Conservation (phyloP, 2,113 vertebrate genomes). For the Hylia prasina region DNA sequence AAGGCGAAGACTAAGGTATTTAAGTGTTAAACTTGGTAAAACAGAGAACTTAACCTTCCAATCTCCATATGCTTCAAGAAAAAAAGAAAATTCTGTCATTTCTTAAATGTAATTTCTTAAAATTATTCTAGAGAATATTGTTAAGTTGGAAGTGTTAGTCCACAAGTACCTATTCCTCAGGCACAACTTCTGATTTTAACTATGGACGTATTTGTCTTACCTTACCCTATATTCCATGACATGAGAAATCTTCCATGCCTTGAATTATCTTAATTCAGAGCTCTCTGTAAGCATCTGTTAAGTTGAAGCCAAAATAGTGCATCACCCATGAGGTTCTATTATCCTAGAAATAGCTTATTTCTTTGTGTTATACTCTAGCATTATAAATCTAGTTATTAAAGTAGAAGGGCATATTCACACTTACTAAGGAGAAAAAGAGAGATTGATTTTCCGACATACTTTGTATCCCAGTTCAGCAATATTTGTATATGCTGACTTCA, state of each 20-base stretch:
- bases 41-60: neutral
- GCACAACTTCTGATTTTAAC: neutral
- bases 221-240: neutral
- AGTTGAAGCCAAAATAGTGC: neutral
- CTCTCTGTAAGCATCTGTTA: neutral
- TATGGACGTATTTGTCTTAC: neutral
- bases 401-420: neutral
- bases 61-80: neutral
- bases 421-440: neutral
- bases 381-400: neutral
- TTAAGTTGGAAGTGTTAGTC: neutral
- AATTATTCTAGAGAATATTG: neutral
- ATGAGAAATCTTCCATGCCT: neutral
- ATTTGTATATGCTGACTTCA: neutral
- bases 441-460: neutral
- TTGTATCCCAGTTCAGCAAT: neutral
- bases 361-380: neutral
- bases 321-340: neutral
- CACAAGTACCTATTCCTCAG: neutral
- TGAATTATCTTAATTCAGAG: neutral
- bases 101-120: neutral
- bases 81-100: neutral
- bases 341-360: neutral
- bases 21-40: neutral
- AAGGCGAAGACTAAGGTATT: neutral